Percentiles rank a stretch among this genome's conserved stretches.
These are phyloP conservation scores for Malurus leucopterus DNA, from an alignment of 2,797 vertebrate species.

Conservation along the genomic window DNA sequence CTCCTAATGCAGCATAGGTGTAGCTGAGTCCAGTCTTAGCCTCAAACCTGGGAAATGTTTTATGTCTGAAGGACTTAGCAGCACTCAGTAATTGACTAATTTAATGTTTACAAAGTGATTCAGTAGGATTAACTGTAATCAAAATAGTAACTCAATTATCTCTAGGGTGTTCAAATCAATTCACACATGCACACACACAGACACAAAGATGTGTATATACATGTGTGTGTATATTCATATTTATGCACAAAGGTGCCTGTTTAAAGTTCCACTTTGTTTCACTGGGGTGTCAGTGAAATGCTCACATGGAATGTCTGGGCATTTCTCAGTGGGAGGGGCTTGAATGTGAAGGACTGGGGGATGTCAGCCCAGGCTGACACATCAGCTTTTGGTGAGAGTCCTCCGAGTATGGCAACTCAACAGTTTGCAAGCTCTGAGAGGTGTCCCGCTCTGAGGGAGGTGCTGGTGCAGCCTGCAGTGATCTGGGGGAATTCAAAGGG, in stretches of 20 bases:
- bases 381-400: neutral
- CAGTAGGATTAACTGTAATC: neutral
- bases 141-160: neutral
- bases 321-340: neutral
- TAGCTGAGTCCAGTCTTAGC: neutral
- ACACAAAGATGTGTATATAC: neutral
- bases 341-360: neutral
- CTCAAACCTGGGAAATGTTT: neutral
- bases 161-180: neutral
- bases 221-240: neutral
- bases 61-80: neutral
- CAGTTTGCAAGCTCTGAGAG: neutral
- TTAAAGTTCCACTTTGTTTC: neutral
- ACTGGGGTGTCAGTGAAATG: neutral
- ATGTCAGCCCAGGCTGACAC: rapidly evolving
- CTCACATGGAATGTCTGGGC: neutral
- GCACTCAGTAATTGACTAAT: neutral
- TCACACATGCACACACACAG: rapidly evolving
- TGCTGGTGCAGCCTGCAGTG: neutral
- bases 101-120: neutral
- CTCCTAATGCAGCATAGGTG: neutral
- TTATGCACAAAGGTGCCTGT: neutral
- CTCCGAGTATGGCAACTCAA: neutral
- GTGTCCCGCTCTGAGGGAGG: neutral
- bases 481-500: neutral